A percentile compares a stretch with the other conserved stretches of the same genome.
Evolutionary conservation across 1,140 invertebrate genomes (phyloP).

Genomic region (Leptestheria dahalacensis): DNA sequence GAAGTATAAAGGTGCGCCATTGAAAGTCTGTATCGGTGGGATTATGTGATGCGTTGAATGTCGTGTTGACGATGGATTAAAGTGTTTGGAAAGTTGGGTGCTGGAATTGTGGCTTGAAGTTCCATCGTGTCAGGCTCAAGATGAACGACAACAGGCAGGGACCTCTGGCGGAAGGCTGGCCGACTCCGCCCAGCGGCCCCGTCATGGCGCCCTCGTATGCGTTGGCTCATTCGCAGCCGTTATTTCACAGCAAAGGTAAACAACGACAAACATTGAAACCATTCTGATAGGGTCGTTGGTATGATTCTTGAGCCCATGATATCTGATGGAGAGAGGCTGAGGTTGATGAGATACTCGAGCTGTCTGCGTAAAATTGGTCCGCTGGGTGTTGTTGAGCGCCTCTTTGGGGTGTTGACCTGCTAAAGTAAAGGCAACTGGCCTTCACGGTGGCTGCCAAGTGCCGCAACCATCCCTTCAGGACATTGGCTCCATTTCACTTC

Average conservation of each 20-base stretch:
- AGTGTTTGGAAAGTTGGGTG: neutral
- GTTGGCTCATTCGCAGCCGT: no score
- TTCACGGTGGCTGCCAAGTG: neutral
- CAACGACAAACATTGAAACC: no score
- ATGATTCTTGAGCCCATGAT: no score
- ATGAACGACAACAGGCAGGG: neutral
- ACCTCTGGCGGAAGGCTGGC: neutral
- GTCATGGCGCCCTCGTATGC: neutral
- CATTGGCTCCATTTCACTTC: neutral
- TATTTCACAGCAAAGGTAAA: neutral
- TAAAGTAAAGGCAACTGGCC: neutral
- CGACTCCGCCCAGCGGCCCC: neutral
- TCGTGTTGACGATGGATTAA: no score
- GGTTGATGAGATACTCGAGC: neutral
- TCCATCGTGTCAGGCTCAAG: no score
- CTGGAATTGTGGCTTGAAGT: no score
- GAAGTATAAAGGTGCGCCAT: neutral
- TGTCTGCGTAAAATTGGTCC: neutral
- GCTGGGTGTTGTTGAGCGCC: neutral
- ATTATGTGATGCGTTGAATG: no score
- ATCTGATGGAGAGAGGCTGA: neutral
- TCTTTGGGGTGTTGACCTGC: neutral
- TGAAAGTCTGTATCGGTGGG: no score
- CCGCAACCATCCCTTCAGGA: neutral
- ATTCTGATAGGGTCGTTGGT: no score